Conservation (phyloP, 2,797 vertebrate species). For the Centroberyx gerrardi region DNA sequence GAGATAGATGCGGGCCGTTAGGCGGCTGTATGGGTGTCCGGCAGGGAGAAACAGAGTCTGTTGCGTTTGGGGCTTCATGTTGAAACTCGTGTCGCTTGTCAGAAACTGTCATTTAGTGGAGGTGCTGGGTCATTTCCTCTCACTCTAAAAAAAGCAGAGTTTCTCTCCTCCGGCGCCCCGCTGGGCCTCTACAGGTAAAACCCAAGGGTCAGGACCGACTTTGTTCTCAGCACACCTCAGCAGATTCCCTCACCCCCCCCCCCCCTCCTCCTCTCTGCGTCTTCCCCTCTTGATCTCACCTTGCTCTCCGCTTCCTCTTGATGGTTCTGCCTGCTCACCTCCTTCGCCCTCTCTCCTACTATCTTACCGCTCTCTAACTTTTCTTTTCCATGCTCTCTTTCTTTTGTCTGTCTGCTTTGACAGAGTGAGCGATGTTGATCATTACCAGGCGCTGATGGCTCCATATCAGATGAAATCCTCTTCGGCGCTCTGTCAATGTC, state of each 20-base stretch:
- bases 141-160: neutral
- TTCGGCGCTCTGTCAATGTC: constrained; percentile 63
- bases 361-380: constrained; percentile 24
- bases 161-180: neutral
- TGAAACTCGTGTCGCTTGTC: neutral
- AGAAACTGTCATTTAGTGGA: neutral
- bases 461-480: constrained; percentile 60
- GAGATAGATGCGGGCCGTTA: neutral
- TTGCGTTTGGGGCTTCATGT: neutral
- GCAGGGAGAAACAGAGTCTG: no score
- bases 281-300: neutral
- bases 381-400: constrained; percentile 18
- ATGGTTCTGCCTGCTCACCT: constrained; percentile 18
- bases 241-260: constrained; percentile 12
- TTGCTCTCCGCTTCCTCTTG: constrained; percentile 20
- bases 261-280: neutral
- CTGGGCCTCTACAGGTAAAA: neutral
- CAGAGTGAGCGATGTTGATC: constrained; percentile 74
- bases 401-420: constrained; percentile 44
- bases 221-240: constrained; percentile 2
- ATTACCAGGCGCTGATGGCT: constrained; percentile 65
- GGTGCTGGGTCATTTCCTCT: neutral
- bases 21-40: no score
- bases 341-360: constrained; percentile 5
- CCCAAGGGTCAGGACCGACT: neutral